A percentile compares a stretch with the other conserved stretches of the same genome.
phyloP scores from a whole-genome alignment of 2,888 invertebrate species.

The Timema cristinae region DNA sequence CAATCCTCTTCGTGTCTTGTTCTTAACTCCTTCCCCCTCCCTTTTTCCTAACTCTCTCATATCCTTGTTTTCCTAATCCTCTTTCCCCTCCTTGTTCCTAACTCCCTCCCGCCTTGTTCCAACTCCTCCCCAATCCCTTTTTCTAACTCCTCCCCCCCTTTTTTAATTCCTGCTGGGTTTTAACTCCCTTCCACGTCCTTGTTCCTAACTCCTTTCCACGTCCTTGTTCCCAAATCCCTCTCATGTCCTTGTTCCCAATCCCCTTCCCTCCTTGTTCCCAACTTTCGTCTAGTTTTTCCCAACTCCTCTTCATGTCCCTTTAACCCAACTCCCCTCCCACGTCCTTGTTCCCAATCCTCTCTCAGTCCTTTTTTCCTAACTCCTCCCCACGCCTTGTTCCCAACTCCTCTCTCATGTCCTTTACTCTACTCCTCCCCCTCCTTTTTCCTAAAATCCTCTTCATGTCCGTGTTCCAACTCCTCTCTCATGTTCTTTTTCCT shows the following conservation, averaged over 20 bases:
- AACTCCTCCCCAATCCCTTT: neutral
- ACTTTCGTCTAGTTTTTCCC: neutral
- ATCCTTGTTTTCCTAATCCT: neutral
- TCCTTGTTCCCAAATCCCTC: neutral
- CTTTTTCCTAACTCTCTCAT: neutral
- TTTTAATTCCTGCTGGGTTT: neutral
- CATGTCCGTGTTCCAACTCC: no score
- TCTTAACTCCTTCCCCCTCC: no score
- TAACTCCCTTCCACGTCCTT: neutral
- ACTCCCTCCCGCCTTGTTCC: neutral
- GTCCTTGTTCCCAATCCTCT: neutral
- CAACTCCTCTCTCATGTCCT: no score
- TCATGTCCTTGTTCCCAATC: neutral
- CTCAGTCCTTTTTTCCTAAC: no score
- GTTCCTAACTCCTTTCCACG: neutral
- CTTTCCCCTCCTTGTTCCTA: neutral
- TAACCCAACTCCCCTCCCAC: neutral
- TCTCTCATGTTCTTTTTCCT: no score
- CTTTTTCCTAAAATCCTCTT: no score
- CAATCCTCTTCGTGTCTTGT: no score
- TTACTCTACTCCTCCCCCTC: no score
- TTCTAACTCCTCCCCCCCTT: neutral
- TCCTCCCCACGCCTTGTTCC: no score
- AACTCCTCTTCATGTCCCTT: neutral
- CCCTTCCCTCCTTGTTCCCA: neutral